Evolutionary conservation across 92 coral and sea anemone genomes (phyloP), one percentile per base, ranked within the genome.

Genomic region (Umimayanthus chanpuru): DNA sequence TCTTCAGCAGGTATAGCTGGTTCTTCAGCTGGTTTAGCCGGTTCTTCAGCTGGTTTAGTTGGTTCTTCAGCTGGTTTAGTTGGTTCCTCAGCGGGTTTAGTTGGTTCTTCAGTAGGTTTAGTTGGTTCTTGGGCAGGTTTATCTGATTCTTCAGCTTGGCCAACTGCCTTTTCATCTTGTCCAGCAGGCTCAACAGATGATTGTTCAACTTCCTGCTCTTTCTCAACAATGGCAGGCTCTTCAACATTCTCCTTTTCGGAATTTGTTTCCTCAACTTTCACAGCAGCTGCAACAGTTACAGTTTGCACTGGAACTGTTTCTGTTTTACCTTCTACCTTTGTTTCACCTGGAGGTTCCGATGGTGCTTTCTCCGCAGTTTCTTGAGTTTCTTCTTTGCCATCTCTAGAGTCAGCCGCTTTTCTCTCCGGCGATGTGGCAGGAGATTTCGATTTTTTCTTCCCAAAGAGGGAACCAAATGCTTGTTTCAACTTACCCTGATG

Each of bases 381-480:
- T 28, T 50, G 58, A 47, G 23, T 41, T 50, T 77, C 81, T 40
- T 82, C 85, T 75, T 73, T 36, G 47, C 88, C 70, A 49, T 75
- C 88, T 12, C 32, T 43, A 30, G 50, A 49, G 55, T 73, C 88
- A 7, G 81, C 43, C 53, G 49, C 23, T 80, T 26, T 43, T 82
- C 21, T 78, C 21, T 78, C 82, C 10, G 36, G 64, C 49, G 82
- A 78, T 6, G 58, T 47, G 32, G 61, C 18, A 25, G 79, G 79
- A 0, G 86, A 82, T 15, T 68, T 82, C 11, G 90, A 68, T 65
- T 75, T 89, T 56, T 53, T 91, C 85, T 68, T 91, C 21, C 91
- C 91, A 73, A 91, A 91, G 7, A 91, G 30, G 2, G 88, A 88
- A 16, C 94, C 94, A 73, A 36, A 89, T 3, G 92, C 53, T 38